Percentiles rank a stretch among this genome's conserved stretches.
phyloP scores from a whole-genome alignment of 1,140 invertebrate genomes.

The Formica exsecta region DNA sequence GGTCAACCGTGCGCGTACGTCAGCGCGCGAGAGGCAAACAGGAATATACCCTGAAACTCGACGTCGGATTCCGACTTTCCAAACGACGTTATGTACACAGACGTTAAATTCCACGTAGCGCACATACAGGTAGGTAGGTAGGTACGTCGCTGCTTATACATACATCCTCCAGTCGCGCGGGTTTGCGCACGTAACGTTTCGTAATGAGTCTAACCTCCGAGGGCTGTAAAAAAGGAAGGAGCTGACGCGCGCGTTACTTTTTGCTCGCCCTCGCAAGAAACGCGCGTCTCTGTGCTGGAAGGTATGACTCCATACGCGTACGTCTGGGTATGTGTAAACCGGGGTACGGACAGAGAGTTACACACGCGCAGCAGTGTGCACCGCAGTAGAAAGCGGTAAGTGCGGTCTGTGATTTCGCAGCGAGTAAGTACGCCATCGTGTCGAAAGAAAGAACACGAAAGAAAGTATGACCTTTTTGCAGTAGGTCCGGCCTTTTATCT shows the following conservation, averaged over 20 bases:
- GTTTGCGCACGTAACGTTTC: constrained; percentile 73
- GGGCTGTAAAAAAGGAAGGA: constrained; percentile 69
- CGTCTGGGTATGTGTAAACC: constrained; percentile 12
- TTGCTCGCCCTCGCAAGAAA: constrained; percentile 64
- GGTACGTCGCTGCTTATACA: constrained; percentile 49
- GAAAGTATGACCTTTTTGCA: constrained; percentile 52
- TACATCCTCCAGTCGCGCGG: constrained; percentile 26
- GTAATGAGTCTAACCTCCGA: constrained; percentile 74
- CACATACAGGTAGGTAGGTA: not conserved
- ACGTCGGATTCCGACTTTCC: constrained; percentile 30
- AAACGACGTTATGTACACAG: constrained; percentile 39
- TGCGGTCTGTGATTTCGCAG: constrained; percentile 67
- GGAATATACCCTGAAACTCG: not conserved
- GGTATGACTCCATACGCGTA: not conserved
- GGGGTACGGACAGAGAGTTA: constrained; percentile 5
- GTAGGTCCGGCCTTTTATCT: constrained; percentile 19
- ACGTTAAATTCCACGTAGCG: constrained; percentile 51
- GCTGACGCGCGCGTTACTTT: constrained; percentile 68
- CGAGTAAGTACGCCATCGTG: constrained; percentile 62
- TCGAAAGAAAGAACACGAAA: constrained; percentile 50
- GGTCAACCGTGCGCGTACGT: constrained; percentile 40
- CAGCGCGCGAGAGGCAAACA: constrained; percentile 19
- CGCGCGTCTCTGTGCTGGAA: constrained; percentile 5
- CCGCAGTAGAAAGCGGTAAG: constrained; percentile 62
- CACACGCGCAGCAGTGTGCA: constrained; percentile 41